Evolutionary conservation across 1,140 invertebrate genomes (phyloP).

Genomic region (Callitettix versicolor): DNA sequence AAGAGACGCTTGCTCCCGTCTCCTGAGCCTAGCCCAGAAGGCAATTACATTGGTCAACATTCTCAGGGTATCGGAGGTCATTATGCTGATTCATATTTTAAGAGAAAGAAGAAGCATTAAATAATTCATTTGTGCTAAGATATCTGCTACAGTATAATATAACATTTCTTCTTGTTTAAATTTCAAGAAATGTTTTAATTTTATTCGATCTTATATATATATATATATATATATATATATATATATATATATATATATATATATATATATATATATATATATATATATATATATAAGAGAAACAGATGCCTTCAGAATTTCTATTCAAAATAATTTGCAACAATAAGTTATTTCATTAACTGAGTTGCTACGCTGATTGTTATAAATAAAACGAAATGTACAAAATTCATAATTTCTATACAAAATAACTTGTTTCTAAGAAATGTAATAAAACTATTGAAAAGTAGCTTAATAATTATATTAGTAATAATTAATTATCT

Average conservation of each 20-base stretch:
- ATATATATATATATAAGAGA: too few species aligned
- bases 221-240: neutral
- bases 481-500: too few species aligned
- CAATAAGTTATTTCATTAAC: too few species aligned
- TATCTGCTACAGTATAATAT: neutral
- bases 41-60: slow-evolving; percentile 43
- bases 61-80: slow-evolving; percentile 45
- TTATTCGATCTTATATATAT: neutral
- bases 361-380: too few species aligned
- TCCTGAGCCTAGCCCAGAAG: slow-evolving; percentile 42
- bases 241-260: neutral
- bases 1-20: slow-evolving; percentile 41
- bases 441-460: too few species aligned
- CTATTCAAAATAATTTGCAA: too few species aligned
- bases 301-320: neutral
- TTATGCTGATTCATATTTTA: slow-evolving; percentile 44
- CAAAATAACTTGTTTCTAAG: too few species aligned
- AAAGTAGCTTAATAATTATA: too few species aligned
- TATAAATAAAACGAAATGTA: too few species aligned
- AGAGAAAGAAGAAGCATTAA: slow-evolving; percentile 33
- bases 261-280: neutral
- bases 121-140: neutral
- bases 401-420: too few species aligned
- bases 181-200: neutral
- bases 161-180: too few species aligned